phyloP scores from a whole-genome alignment of 2,797 vertebrate genomes.

The Halcyon leucocephala region DNA sequence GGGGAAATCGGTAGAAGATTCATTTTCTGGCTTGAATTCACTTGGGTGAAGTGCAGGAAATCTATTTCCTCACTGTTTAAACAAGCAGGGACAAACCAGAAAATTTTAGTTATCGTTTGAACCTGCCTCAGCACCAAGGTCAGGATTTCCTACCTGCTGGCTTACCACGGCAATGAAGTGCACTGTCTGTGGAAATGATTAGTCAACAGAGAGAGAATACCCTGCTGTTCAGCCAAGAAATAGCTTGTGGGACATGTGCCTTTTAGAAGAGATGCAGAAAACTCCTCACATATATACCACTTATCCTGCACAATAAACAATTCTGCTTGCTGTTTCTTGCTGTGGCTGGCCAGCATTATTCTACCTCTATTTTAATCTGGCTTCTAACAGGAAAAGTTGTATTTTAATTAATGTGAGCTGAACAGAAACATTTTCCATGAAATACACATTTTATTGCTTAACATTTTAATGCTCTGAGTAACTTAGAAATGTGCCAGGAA shows the following conservation, averaged over 20 bases:
- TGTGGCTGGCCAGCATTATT: not conserved
- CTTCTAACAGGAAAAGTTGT: not conserved
- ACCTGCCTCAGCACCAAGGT: not conserved
- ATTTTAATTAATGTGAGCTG: not conserved
- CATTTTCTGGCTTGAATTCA: not conserved
- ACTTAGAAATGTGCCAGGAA: slow-evolving; percentile 9
- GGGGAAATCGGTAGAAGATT: not conserved
- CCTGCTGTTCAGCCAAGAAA: not conserved
- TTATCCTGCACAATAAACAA: not conserved
- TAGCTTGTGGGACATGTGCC: not conserved
- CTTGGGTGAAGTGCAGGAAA: not conserved
- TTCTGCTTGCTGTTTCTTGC: not conserved
- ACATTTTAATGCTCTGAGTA: slow-evolving; percentile 6
- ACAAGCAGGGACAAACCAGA: not conserved
- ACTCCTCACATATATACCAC: not conserved
- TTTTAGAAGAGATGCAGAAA: not conserved
- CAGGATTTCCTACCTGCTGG: not conserved
- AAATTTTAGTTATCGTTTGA: not conserved
- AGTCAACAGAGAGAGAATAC: not conserved
- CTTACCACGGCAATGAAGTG: not conserved
- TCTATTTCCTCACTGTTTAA: not conserved
- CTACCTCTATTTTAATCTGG: not conserved
- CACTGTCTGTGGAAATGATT: not conserved
- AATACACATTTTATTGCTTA: slow-evolving; percentile 11
- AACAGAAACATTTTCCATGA: not conserved